Base-by-base conservation (phyloP, 2,797 vertebrate genomes). In the Otolemur crassicaudatus region DNA sequence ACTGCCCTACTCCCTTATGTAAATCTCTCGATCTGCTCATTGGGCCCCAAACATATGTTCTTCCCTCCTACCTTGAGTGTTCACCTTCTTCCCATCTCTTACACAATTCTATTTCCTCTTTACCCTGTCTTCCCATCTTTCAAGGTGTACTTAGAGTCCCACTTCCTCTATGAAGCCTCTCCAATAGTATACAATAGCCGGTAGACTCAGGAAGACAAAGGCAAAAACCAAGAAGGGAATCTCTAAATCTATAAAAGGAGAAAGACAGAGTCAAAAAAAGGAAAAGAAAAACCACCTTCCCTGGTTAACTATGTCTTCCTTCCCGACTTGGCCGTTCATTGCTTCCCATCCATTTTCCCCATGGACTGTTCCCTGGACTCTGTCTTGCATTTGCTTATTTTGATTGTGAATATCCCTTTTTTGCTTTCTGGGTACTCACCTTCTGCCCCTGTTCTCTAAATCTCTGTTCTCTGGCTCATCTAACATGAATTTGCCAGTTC, bases 401-500 rank as follows among this genome's bases (percentile, higher is more conserved):
- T 60, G 27, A 63, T 81, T 94, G n/a, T 49, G n/a, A 85, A 69
- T n/a, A 86, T 37, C 20, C 20, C 12, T 5, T 53, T 83, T 19
- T 79, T 88, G 11, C 61, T 95, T 92, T 61, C 76, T 67, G 22
- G 34, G 12, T 73, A 87, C 25, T 95, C 65, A 73, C 1, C 43
- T 10, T 73, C 37, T 87, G 27, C 14, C n/a, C 19, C 4, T 37
- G 10, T 87, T 84, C 53, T 93, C 65, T 81, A 46, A 31, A 81
- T 87, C n/a, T 96, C 65, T 94, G 61, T 37, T 92, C 58, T 92
- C 43, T 87, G 23, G 7, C 61, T 46, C 10, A 73, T n/a, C 49
- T 25, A 65, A 65, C 29, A 75, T 72, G 70, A 90, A 40, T 87
- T 87, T 37, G 46, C 37, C 69, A 65, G 61, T 37, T 25, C n/a